A percentile compares a stretch with the other conserved stretches of the same genome.
Conservation (phyloP, 1,140 invertebrate genomes). For the Drosophila punjabiensis region DNA sequence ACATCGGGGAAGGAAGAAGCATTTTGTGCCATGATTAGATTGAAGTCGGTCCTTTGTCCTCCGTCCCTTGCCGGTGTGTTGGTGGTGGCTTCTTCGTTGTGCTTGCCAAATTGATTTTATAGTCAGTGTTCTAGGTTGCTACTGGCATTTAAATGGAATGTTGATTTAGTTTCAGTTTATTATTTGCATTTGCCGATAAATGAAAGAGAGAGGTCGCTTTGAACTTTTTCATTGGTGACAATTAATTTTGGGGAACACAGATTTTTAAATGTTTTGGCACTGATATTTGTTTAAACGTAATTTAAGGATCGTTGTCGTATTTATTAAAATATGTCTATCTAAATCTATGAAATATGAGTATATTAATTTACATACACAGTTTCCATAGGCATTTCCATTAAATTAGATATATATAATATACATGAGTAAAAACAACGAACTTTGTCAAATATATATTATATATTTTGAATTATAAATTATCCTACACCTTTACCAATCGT, state of each 20-base stretch:
- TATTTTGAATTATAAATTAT: no score
- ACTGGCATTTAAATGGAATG: slow-evolving; percentile 10
- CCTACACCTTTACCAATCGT: no score
- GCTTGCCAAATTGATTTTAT: slow-evolving; percentile 30
- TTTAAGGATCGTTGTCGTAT: background rate
- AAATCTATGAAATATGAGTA: no score
- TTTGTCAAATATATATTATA: no score
- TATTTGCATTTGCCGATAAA: background rate
- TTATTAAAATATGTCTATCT: no score
- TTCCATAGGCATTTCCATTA: no score
- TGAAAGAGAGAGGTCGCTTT: background rate
- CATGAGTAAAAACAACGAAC: no score
- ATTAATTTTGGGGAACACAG: background rate
- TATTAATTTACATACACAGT: no score
- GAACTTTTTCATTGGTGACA: background rate
- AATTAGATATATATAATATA: no score
- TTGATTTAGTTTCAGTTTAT: slow-evolving; percentile 25
- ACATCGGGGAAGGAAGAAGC: slow-evolving; percentile 57
- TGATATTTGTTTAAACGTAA: background rate
- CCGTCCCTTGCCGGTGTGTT: slow-evolving; percentile 11
- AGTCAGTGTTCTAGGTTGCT: slow-evolving; percentile 15
- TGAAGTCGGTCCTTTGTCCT: slow-evolving; percentile 34
- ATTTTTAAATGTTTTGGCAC: background rate
- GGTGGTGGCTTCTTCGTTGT: slow-evolving; percentile 6
- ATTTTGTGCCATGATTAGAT: slow-evolving; percentile 55